Percentiles rank a stretch among this genome's conserved stretches.
Conservation (phyloP, 2,113 vertebrate species). For the Sialia sialis region DNA sequence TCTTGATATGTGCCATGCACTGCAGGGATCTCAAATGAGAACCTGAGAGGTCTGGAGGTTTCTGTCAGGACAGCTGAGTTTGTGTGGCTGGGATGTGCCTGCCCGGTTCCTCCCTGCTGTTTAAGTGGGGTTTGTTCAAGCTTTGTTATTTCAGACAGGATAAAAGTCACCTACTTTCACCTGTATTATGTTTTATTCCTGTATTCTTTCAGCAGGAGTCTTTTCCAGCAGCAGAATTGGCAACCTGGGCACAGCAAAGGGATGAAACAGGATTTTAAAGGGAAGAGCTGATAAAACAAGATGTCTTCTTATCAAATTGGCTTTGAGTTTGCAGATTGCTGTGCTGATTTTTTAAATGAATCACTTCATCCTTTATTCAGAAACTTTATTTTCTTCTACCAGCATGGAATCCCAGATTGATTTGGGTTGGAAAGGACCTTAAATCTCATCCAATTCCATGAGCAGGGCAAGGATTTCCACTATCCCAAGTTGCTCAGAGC, state of each 20-base stretch:
- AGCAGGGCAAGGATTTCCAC: not conserved
- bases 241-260: rapidly evolving
- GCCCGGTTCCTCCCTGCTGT: not conserved
- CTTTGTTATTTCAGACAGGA: rapidly evolving
- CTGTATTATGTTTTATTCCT: rapidly evolving
- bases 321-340: not conserved
- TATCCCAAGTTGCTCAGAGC: rapidly evolving
- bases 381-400: not conserved
- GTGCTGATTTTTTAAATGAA: rapidly evolving
- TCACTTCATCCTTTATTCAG: not conserved
- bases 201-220: rapidly evolving
- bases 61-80: rapidly evolving
- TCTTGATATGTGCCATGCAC: not conserved
- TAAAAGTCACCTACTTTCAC: rapidly evolving
- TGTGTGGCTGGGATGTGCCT: rapidly evolving
- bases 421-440: not conserved
- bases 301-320: rapidly evolving
- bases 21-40: not conserved
- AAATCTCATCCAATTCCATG: not conserved
- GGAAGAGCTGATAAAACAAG: not conserved
- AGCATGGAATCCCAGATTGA: not conserved
- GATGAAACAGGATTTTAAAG: not conserved
- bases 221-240: not conserved
- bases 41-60: not conserved
- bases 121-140: rapidly evolving